A percentile compares a stretch with the other conserved stretches of the same genome.
Conservation (phyloP, 2,888 invertebrate species). For the Thecocarcelia acutangulata region DNA sequence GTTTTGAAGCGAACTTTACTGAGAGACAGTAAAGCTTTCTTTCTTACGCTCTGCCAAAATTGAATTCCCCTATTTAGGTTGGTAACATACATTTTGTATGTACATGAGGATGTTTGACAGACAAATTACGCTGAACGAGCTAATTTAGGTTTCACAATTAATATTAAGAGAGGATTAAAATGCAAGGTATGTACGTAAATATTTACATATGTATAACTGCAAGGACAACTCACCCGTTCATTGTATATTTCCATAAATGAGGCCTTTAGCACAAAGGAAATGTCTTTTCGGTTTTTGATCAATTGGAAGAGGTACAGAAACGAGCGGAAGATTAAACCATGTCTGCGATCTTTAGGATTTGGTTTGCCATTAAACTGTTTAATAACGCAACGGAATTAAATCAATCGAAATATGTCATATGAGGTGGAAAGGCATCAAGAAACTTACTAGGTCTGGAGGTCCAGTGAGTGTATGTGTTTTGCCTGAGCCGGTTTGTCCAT, state of each 20-base stretch:
- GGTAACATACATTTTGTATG: too few species aligned
- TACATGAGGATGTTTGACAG: too few species aligned
- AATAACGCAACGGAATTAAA: neutral
- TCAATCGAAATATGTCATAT: neutral
- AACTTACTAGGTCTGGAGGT: slow-evolving; percentile 90
- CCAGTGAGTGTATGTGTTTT: slow-evolving; percentile 98
- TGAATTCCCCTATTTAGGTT: too few species aligned
- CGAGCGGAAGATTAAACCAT: slow-evolving; percentile 94
- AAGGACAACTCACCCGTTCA: slow-evolving; percentile 89
- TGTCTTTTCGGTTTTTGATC: slow-evolving; percentile 88
- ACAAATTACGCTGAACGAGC: too few species aligned
- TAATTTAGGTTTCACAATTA: too few species aligned
- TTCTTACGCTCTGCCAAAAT: too few species aligned
- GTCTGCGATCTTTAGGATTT: slow-evolving; percentile 87
- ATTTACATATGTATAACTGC: neutral
- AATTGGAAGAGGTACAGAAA: slow-evolving; percentile 94
- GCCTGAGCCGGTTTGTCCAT: slow-evolving; percentile 98
- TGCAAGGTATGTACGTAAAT: too few species aligned
- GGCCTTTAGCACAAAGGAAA: slow-evolving; percentile 92
- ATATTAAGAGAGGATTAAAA: too few species aligned
- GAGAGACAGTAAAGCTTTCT: too few species aligned
- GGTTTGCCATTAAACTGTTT: slow-evolving; percentile 85
- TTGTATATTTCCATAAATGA: slow-evolving; percentile 98
- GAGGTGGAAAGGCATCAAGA: neutral
- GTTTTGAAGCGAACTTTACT: too few species aligned